Evolutionary conservation across 2,888 invertebrate species (phyloP).

Genomic region (Epirrhoe alternata): DNA sequence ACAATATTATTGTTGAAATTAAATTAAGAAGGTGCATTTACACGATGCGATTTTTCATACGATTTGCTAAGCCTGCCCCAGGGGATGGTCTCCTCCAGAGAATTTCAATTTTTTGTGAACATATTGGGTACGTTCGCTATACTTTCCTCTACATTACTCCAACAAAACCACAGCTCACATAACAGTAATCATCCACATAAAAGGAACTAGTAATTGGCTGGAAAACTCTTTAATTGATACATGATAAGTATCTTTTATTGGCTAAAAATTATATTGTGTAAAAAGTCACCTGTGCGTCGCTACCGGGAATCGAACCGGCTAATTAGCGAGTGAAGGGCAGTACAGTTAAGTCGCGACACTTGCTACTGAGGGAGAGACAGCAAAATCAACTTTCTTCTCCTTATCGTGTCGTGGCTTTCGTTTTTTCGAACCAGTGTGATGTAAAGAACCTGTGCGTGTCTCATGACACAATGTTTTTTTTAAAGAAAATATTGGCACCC

Average conservation of each 20-base stretch:
- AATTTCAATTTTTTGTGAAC: no score
- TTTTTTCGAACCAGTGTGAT: no score
- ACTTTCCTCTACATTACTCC: background rate
- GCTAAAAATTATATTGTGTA: conserved; percentile 66
- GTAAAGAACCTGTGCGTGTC: no score
- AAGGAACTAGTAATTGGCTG: conserved; percentile 60
- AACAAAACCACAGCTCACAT: conserved; percentile 9
- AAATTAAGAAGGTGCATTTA: no score
- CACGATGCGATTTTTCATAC: no score
- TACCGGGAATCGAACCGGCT: conserved; percentile 71
- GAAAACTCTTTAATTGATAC: conserved; percentile 64
- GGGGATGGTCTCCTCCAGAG: no score
- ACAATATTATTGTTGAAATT: no score
- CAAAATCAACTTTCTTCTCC: conserved; percentile 33
- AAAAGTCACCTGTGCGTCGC: conserved; percentile 56
- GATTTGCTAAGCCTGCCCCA: no score
- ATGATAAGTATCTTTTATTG: conserved; percentile 70
- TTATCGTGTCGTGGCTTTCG: no score
- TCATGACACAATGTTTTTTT: no score
- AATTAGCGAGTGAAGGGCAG: conserved; percentile 66
- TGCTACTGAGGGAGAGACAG: conserved; percentile 51
- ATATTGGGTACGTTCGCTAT: no score
- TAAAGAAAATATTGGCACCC: no score
- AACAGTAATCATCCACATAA: conserved; percentile 30
- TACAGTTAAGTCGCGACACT: conserved; percentile 67